phyloP scores from a whole-genome alignment of 2,113 vertebrate species.

The Laticauda colubrina region DNA sequence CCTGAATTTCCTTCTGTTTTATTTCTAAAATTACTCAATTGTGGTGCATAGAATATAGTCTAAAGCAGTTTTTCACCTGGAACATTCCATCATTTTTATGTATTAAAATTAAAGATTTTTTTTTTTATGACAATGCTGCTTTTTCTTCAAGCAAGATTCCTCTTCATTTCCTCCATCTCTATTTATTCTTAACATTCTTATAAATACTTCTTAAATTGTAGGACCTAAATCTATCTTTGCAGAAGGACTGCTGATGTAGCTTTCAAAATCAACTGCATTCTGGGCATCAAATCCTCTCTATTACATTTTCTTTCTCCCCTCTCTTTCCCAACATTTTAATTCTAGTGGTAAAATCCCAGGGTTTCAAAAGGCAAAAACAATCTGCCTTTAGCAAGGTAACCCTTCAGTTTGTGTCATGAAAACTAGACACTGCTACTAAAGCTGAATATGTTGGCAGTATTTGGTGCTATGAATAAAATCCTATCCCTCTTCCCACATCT shows the following conservation, averaged over 20 bases:
- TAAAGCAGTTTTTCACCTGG: background rate
- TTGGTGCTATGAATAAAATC: slow-evolving; percentile 21
- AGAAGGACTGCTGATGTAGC: background rate
- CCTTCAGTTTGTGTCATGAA: background rate
- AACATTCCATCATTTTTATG: background rate
- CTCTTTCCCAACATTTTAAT: background rate
- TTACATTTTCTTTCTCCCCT: background rate
- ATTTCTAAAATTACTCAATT: background rate
- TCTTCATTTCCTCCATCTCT: background rate
- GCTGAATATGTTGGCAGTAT: background rate
- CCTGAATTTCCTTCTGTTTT: background rate
- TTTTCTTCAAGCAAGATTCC: background rate
- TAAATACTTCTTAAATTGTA: background rate
- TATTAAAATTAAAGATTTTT: background rate
- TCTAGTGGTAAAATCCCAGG: background rate
- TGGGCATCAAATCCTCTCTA: background rate
- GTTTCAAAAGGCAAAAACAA: background rate
- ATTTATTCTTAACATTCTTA: background rate
- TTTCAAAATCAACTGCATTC: background rate
- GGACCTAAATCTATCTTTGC: background rate
- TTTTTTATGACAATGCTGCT: background rate
- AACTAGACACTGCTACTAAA: background rate
- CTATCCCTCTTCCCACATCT: background rate
- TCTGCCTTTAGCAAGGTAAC: background rate
- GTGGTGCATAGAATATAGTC: background rate